Evolutionary conservation across 2,888 invertebrate species (phyloP).

Genomic region (Mimas tiliae): DNA sequence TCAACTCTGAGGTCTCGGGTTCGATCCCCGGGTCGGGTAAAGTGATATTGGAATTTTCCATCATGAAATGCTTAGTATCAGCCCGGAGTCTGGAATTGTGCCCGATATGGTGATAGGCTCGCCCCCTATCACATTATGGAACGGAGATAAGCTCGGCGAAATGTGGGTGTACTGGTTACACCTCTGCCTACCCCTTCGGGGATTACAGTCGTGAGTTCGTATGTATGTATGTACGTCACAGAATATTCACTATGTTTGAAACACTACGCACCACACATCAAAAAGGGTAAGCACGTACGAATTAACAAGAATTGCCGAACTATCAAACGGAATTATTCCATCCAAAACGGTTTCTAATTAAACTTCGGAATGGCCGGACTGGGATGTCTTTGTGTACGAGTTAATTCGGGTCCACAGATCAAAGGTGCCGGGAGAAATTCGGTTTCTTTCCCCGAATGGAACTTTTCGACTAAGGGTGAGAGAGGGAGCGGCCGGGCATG

Average conservation of each 20-base stretch:
- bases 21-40: no score
- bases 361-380: slow-evolving; percentile 75
- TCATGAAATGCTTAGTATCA: no score
- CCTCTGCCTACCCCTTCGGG: no score
- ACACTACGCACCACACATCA: slow-evolving; percentile 32
- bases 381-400: slow-evolving; percentile 75
- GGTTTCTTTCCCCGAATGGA: slow-evolving; percentile 69
- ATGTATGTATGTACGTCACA: no score
- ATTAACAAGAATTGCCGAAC: slow-evolving; percentile 44
- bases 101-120: no score
- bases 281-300: slow-evolving; percentile 40
- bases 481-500: slow-evolving; percentile 53
- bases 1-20: no score
- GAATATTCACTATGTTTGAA: background rate
- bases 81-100: no score
- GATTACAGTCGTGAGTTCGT: no score
- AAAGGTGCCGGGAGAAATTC: slow-evolving; percentile 73
- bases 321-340: slow-evolving; percentile 73
- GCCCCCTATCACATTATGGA: no score
- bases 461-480: slow-evolving; percentile 57
- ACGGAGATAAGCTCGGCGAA: no score
- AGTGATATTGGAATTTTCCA: no score
- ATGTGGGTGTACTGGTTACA: no score
- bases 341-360: slow-evolving; percentile 72
- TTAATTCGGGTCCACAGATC: slow-evolving; percentile 74